These are phyloP conservation scores for Pseudoips prasinana DNA, from an alignment of 2,888 invertebrate genomes.

Conservation along the genomic window DNA sequence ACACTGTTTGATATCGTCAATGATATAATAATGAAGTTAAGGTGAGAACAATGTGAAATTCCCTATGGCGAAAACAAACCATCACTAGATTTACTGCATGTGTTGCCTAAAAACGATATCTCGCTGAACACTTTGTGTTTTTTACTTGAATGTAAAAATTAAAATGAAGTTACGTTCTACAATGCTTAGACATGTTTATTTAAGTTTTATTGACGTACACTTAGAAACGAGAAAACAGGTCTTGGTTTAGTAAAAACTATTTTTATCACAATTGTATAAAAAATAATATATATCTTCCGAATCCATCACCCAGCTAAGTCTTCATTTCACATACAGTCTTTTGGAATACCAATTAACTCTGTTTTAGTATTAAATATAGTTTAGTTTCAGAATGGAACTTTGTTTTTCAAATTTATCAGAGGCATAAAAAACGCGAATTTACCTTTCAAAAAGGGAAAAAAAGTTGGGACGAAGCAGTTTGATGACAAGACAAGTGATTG, in stretches of 20 bases:
- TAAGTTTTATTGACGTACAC: constrained; percentile 24
- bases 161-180: constrained; percentile 26
- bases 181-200: constrained; percentile 28
- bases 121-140: constrained; percentile 21
- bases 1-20: constrained; percentile 41
- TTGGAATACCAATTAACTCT: no score
- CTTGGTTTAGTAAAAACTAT: constrained; percentile 15
- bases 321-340: no score
- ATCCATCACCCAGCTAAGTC: neutral
- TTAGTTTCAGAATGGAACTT: no score
- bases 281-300: constrained; percentile 10
- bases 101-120: constrained; percentile 37
- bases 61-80: constrained; percentile 51
- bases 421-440: neutral
- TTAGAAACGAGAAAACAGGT: constrained; percentile 41
- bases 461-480: no score
- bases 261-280: constrained; percentile 14
- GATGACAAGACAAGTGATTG: no score
- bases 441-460: constrained; percentile 4
- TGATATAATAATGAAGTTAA: constrained; percentile 35
- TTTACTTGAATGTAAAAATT: constrained; percentile 26
- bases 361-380: no score
- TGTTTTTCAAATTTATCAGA: no score
- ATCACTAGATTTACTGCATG: constrained; percentile 35
- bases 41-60: constrained; percentile 38